phyloP scores from a whole-genome alignment of 2,113 vertebrate species.

The Bagarius yarrelli region DNA sequence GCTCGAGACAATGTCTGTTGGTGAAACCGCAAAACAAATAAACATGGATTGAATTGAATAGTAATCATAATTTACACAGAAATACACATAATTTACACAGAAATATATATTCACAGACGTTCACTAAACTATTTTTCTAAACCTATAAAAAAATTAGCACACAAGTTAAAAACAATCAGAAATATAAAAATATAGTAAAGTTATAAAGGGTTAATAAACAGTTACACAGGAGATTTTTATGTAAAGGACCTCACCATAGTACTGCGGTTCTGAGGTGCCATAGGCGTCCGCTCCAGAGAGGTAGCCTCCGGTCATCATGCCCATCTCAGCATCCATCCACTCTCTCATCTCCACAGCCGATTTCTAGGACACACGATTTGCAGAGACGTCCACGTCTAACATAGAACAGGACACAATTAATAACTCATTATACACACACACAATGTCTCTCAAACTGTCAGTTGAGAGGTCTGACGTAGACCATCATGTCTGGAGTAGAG shows the following conservation, averaged over 20 bases:
- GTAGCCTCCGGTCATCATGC: constrained; percentile 79
- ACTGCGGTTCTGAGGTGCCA: constrained; percentile 79
- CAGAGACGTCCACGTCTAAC: constrained; percentile 39
- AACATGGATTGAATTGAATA: too few relatives aligned
- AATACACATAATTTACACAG: background rate
- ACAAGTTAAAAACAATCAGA: background rate
- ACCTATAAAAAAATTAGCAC: background rate
- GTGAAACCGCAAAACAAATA: too few relatives aligned
- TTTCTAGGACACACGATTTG: constrained; percentile 22
- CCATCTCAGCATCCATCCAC: constrained; percentile 76
- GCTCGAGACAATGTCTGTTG: too few relatives aligned
- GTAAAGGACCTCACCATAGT: constrained; percentile 79
- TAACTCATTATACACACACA: constrained; percentile 26
- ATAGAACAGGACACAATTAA: constrained; percentile 7
- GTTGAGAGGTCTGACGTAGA: background rate
- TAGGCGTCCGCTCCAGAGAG: constrained; percentile 78
- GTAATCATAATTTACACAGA: background rate
- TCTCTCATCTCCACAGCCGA: constrained; percentile 77
- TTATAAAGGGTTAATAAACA: background rate
- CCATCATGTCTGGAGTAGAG: background rate
- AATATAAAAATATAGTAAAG: background rate
- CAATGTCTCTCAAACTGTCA: background rate
- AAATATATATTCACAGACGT: background rate
- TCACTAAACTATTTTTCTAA: background rate
- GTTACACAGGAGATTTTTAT: background rate